Conservation (phyloP, 2,113 vertebrate species). For the Clarias magur region DNA sequence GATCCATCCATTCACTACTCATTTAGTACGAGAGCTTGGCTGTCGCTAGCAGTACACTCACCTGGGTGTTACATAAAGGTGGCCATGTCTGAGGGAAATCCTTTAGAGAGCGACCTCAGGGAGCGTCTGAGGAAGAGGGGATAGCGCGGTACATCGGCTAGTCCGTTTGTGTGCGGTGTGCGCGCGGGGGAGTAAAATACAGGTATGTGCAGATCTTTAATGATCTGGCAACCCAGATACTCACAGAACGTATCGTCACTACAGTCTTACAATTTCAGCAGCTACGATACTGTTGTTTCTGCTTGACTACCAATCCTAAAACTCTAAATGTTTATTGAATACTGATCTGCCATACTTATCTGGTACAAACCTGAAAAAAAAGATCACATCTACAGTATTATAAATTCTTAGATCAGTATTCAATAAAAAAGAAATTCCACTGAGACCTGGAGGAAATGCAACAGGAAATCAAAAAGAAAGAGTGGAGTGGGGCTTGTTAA, state of each 20-base stretch:
- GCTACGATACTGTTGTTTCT: neutral
- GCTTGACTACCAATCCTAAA: neutral
- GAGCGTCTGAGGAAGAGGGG: constrained; percentile 67
- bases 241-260: constrained; percentile 8
- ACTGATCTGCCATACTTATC: constrained; percentile 27
- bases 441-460: constrained; percentile 8
- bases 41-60: constrained; percentile 68
- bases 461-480: constrained; percentile 22
- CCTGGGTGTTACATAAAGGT: constrained; percentile 69
- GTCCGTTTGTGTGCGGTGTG: constrained; percentile 54
- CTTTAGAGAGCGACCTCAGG: constrained; percentile 69
- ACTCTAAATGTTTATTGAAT: neutral
- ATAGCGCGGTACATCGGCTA: constrained; percentile 65
- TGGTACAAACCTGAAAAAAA: neutral
- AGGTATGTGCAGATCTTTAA: constrained; percentile 48
- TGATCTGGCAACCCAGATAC: constrained; percentile 41
- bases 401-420: constrained; percentile 18
- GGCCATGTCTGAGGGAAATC: constrained; percentile 71
- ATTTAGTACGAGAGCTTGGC: constrained; percentile 51
- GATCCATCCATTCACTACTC: constrained; percentile 39
- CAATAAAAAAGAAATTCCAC: neutral
- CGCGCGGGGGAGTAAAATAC: constrained; percentile 42
- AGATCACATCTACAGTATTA: neutral
- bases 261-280: neutral
- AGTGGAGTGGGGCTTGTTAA: neutral